Conservation (phyloP, 2,888 invertebrate species). For the Papilio demoleus region DNA sequence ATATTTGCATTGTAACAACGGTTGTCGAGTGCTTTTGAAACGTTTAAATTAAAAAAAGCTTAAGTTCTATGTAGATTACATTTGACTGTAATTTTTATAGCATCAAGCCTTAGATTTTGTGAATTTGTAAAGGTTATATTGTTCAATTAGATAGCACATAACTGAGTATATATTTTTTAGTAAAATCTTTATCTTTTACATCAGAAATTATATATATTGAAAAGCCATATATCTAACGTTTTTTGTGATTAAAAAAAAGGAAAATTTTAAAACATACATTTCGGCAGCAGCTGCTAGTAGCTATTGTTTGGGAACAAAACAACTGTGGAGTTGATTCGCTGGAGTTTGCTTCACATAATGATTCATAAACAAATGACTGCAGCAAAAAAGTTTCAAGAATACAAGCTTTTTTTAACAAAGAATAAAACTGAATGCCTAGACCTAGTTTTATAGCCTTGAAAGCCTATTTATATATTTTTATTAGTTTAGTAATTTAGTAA, state of each 20-base stretch:
- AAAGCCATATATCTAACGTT: too few species aligned
- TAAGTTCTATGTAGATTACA: neutral
- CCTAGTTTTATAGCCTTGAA: conserved; percentile 16
- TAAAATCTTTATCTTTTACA: too few species aligned
- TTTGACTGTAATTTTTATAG: neutral
- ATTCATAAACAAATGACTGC: conserved; percentile 16
- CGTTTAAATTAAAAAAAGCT: neutral
- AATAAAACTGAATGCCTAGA: neutral
- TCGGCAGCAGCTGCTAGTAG: conserved; percentile 12
- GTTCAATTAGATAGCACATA: too few species aligned
- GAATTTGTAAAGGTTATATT: too few species aligned
- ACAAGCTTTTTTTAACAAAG: neutral
- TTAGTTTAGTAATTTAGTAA: neutral
- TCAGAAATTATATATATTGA: too few species aligned
- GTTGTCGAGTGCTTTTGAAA: conserved; percentile 29
- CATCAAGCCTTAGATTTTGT: neutral
- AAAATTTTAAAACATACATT: neutral
- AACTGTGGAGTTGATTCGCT: conserved; percentile 2
- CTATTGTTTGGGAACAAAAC: conserved; percentile 8
- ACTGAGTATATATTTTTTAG: too few species aligned
- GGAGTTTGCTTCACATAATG: conserved; percentile 5
- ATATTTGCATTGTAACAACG: conserved; percentile 12
- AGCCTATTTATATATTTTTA: neutral
- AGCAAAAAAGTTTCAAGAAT: conserved; percentile 8
- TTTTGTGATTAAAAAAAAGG: too few species aligned